Base-by-base conservation (phyloP, 2,888 invertebrate genomes). In the Phlogophora meticulosa region DNA sequence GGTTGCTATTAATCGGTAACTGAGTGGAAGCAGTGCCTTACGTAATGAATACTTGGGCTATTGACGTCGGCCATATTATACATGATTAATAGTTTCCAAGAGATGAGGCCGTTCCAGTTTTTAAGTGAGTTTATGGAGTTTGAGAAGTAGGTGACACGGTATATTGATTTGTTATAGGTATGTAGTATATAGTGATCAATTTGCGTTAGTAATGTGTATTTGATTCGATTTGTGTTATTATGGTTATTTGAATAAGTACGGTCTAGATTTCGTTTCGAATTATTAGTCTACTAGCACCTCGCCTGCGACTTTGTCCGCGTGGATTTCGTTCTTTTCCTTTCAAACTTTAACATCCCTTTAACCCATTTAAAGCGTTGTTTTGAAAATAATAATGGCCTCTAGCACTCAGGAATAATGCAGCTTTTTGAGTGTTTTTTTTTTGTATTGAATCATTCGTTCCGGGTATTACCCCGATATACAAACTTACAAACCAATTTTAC, bases 31-130 rank as follows among this genome's bases (percentile, higher is more conserved):
- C 46, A 77, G 53, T 68, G 43, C 49, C 59, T 78, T 73, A 72
- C 56, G 60, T 80, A 68, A 81, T 73, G 63, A 73, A 71, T 62
- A 72, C 61, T 51, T 70, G 56, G 65, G 57, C 51, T 71, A 78
- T 76, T 76, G 73, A 75, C 51, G 57, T 45, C 55, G 38, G 28
- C 57, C 22, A 76, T 68, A 64, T 73, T 70, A 61, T 63, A 55
- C 65, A 73, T 81, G 78, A 83, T 83, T 69, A 83, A 78, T 83
- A 69, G 76, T 74, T 80, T 72, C 73, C 49, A 55, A 72, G 70
- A 81, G 60, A 74, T 71, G 74, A 56, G 60, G 48, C 45, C 17
- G 58, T 43, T 55, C 65, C 24, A 69, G 56, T 72, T 69, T 62
- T 59, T 51, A 63, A 40, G 73, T 36, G 46, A 72, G 56, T 76